Evolutionary conservation across 2,797 vertebrate genomes (phyloP), one percentile per base, ranked within the genome.

Genomic region (Parotocinclus haroldoi): DNA sequence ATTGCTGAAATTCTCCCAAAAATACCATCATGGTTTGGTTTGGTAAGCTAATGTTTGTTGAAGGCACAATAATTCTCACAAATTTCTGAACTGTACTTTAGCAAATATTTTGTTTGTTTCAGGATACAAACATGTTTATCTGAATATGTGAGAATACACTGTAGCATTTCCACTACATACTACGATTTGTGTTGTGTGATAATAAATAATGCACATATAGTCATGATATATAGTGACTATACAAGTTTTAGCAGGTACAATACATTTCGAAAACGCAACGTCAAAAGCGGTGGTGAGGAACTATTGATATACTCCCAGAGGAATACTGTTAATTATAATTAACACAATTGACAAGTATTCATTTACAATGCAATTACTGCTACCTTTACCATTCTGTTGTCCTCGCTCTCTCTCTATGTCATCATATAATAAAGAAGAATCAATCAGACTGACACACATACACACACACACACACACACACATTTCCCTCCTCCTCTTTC

Each of bases 351-450:
- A 62, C 58, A 69, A 61, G 60, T 38, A 61, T 74, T 72, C 66
- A 74, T 75, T 66, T 69, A 63, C 63, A 74, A 66, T 74, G 66
- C 54, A 77, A 72, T 74, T 77, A 77, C 16, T 18, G 58, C 56
- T 65, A 51, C 27, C 19, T 67, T 18, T 62, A 72, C 64, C 56
- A 51, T 45, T 66, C 54, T 45, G 37, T 59, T 72, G 48, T 59
- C 65, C 53, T 72, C 36, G 40, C 37, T 10, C 44, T 40, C 49
- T 53, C 38, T 63, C 50, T 58, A 45, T 38, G 50, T 38, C 58
- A 59, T 60, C 44, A 56, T 69, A 56, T 69, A 72, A 74, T 60
- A 60, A 74, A 58, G 42, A 69, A 19, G 68, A 74, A 62, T 69
- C 55, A 55, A 42, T 67, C 63, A 67, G 71, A 71, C 27, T 27